These are phyloP conservation scores for Leptosomus discolor DNA, from an alignment of 2,113 vertebrate species.

Conservation along the genomic window DNA sequence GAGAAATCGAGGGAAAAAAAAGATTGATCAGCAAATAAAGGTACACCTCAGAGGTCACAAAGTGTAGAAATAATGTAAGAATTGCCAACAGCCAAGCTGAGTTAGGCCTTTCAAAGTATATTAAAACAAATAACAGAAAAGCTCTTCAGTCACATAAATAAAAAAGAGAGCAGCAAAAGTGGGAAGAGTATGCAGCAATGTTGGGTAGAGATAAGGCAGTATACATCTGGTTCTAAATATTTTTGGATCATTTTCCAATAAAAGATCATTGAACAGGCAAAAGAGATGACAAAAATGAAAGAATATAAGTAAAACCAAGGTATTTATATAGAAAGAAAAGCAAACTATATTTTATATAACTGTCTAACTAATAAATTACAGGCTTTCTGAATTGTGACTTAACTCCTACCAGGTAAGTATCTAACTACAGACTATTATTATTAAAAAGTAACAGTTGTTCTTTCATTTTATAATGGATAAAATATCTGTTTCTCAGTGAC, in stretches of 20 bases:
- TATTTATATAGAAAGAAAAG: not conserved
- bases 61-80: conserved; percentile 51
- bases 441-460: not conserved
- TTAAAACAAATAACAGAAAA: conserved; percentile 55
- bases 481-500: not conserved
- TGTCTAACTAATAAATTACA: not conserved
- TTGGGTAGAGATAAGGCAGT: not conserved
- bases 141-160: conserved; percentile 27
- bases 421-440: not conserved
- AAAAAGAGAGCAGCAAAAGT: not conserved
- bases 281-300: not conserved
- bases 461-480: not conserved
- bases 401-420: not conserved
- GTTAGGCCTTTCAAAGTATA: conserved; percentile 48
- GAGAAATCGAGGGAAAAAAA: conserved; percentile 31
- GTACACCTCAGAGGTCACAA: conserved; percentile 21
- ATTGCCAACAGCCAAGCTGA: conserved; percentile 46
- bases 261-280: not conserved
- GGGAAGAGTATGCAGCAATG: not conserved
- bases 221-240: not conserved
- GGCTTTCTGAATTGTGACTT: not conserved
- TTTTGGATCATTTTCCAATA: not conserved
- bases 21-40: conserved; percentile 58
- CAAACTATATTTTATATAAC: not conserved
- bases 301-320: not conserved